A percentile compares a stretch with the other conserved stretches of the same genome.
Evolutionary conservation across 53 echinoderm and acorn worm genomes (phyloP).

Genomic region (Pentamera pediparva): DNA sequence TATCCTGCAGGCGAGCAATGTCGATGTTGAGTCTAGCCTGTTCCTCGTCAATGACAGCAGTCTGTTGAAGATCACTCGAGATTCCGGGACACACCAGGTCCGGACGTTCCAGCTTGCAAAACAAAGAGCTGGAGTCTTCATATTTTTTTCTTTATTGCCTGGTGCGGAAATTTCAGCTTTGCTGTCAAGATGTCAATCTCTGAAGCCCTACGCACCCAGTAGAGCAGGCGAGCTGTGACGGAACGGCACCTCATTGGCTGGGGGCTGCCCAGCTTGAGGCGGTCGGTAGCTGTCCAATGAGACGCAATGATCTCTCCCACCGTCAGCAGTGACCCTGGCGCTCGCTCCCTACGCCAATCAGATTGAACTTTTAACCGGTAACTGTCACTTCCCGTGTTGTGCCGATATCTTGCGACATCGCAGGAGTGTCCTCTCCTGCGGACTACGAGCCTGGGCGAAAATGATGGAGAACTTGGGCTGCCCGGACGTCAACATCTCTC

Average conservation of each 20-base stretch:
- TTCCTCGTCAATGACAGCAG: conserved; percentile 27
- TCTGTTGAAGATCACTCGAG: neutral
- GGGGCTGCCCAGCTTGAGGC: conserved; percentile 44
- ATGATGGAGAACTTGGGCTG: conserved; percentile 35
- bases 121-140: conserved; percentile 1
- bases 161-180: conserved; percentile 17
- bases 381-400: conserved; percentile 65
- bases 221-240: conserved; percentile 34
- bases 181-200: neutral
- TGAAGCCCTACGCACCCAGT: conserved; percentile 44
- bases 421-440: conserved; percentile 61
- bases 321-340: conserved; percentile 38
- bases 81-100: neutral
- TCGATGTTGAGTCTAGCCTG: conserved; percentile 17
- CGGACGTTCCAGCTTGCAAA: conserved; percentile 39
- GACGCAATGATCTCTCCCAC: conserved; percentile 51
- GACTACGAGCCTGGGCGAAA: conserved; percentile 32
- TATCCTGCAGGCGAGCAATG: conserved; percentile 43
- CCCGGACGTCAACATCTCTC: conserved; percentile 35
- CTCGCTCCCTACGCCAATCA: conserved; percentile 37
- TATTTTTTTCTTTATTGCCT: conserved; percentile 11
- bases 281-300: conserved; percentile 38
- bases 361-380: conserved; percentile 54
- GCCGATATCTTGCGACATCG: conserved; percentile 9
- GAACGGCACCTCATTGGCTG: conserved; percentile 44